Percentiles rank a stretch among this genome's conserved stretches.
phyloP scores from a whole-genome alignment of 1,140 invertebrate genomes.

The Drosophila rufa region DNA sequence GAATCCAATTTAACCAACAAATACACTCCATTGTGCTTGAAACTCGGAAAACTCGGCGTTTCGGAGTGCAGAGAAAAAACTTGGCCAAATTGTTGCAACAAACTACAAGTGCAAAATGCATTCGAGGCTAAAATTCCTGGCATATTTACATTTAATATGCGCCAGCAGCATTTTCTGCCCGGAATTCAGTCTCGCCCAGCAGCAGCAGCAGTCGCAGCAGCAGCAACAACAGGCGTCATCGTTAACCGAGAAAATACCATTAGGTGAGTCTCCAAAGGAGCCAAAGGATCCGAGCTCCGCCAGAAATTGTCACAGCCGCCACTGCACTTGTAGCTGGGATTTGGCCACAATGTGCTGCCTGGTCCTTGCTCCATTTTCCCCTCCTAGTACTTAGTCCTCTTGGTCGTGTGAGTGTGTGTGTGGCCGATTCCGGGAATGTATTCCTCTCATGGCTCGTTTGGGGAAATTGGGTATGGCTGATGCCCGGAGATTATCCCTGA shows the following conservation, averaged over 20 bases:
- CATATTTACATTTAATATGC: constrained; percentile 84
- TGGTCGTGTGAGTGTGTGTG: constrained; percentile 11
- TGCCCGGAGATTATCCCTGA: constrained; percentile 41
- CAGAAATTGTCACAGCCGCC: constrained; percentile 41
- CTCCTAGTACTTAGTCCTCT: constrained; percentile 18
- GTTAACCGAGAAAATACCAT: constrained; percentile 85
- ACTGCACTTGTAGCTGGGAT: constrained; percentile 63
- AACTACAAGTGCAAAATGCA: constrained; percentile 70
- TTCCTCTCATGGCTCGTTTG: constrained; percentile 30
- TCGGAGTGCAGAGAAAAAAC: constrained; percentile 12
- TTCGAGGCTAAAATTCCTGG: constrained; percentile 77
- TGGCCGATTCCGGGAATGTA: constrained; percentile 23
- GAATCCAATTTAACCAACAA: constrained; percentile 38
- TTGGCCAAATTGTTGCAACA: constrained; percentile 24
- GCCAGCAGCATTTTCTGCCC: constrained; percentile 70
- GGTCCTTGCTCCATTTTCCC: constrained; percentile 27
- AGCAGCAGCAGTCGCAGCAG: constrained; percentile 46
- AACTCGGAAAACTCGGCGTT: constrained; percentile 1
- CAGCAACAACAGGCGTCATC: constrained; percentile 66
- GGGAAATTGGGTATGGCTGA: constrained; percentile 48
- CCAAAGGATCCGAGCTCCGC: not conserved
- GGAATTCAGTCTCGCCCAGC: constrained; percentile 70
- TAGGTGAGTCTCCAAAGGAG: constrained; percentile 76
- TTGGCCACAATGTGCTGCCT: constrained; percentile 59
- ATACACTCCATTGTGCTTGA: constrained; percentile 34